phyloP scores from a whole-genome alignment of 2,113 vertebrate genomes.

The Elephas maximus region DNA sequence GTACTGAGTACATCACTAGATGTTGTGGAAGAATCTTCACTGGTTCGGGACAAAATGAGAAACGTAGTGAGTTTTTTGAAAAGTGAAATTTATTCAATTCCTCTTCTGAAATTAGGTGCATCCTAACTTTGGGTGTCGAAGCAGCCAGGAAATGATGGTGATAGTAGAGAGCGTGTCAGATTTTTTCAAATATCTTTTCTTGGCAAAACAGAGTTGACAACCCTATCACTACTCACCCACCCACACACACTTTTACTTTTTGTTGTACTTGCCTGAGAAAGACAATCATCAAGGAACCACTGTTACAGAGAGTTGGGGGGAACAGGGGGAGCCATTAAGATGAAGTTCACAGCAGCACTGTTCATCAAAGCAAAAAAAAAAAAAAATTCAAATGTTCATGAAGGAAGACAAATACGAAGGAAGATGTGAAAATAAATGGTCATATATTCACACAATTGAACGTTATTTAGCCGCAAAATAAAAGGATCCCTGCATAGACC shows the following conservation, averaged over 20 bases:
- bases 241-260: neutral
- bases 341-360: neutral
- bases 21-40: neutral
- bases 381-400: neutral
- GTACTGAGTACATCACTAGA: neutral
- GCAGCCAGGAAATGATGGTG: slow-evolving; percentile 14
- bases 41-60: neutral
- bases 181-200: slow-evolving; percentile 28
- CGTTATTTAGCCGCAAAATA: neutral
- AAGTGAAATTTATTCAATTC: slow-evolving; percentile 52
- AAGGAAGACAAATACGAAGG: neutral
- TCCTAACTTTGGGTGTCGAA: slow-evolving; percentile 15
- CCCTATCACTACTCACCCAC: neutral
- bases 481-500: neutral
- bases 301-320: neutral
- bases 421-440: neutral
- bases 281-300: neutral
- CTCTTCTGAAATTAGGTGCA: slow-evolving; percentile 47
- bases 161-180: neutral
- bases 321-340: neutral
- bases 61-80: neutral
- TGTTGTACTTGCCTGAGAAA: neutral
- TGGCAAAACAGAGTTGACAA: slow-evolving; percentile 21
- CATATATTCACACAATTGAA: neutral
- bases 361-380: neutral